Base-by-base conservation (phyloP, 2,888 invertebrate species). In the Coelopa pilipes region DNA sequence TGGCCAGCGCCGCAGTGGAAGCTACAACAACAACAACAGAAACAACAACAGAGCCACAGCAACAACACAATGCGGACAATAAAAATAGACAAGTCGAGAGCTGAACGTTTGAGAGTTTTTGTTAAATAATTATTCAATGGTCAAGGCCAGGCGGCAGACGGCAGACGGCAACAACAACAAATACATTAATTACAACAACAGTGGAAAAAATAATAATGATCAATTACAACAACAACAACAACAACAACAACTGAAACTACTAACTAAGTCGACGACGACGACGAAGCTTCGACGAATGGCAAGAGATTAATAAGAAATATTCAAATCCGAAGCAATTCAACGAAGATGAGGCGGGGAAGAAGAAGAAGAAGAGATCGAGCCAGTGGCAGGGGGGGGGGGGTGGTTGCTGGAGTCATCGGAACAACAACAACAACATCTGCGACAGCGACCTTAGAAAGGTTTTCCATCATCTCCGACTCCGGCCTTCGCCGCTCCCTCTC, bases 91-190 rank as follows among this genome's bases (percentile, higher is more conserved):
- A 34, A 34, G 34, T 63, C 12, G 46, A 45, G 46, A 45, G 34
- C 24, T 57, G 19, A 66, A 65, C 66, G 46, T 66, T 72, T 45
- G 47, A 21, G 46, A 17, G 15, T 15, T 55, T 57, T 45, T 47
- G 2, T 55, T 13, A n/a, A 62, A 45, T 63, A 17, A 50, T n/a
- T 73, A 63, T 62, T 69, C 63, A 63, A 72, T 72, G 72, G 72
- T 72, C 72, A 72, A 72, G 72, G 72, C 72, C 72, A 66, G 24
- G 47, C 47, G n/a, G 46, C 19, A 19, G 17, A 47, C 13, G 47
- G 17, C n/a, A 49, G 11, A 47, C n/a, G n/a, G 7, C 34, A 4
- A 34, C 34, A 34, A 34, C 45, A 47, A 15, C 1, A 47, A 46
- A 65, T n/a, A 53, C 53, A 69, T 24, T 5, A 63, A 63, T 34